Conservation (phyloP, 37 sponge, comb jelly and placozoan genomes). For the Haliclona indistincta region DNA sequence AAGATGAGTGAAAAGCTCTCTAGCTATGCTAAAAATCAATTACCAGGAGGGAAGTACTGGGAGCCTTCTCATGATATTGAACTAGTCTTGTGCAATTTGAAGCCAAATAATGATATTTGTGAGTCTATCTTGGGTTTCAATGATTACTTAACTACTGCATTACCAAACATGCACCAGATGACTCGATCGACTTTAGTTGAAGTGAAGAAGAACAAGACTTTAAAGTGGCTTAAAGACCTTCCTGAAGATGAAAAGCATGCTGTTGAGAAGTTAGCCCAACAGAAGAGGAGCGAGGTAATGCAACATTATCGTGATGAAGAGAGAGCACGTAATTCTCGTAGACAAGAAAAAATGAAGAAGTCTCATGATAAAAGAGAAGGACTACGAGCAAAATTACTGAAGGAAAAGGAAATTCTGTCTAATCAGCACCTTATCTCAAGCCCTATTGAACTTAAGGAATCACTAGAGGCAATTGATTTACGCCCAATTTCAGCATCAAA, state of each 20-base stretch:
- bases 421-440: constrained; percentile 1
- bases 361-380: not conserved
- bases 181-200: constrained; percentile 7
- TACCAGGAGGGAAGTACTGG: constrained; percentile 6
- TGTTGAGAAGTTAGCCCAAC: not conserved
- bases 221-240: constrained; percentile 3
- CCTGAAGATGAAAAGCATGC: not conserved
- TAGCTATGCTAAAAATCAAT: not conserved
- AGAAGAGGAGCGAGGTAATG: not conserved
- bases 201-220: constrained; percentile 41
- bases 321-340: not conserved
- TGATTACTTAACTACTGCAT: constrained; percentile 19
- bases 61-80: not conserved
- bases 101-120: constrained; percentile 42
- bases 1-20: constrained; percentile 6
- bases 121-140: constrained; percentile 30
- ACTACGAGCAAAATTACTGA: not conserved
- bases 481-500: not conserved
- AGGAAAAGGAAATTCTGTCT: constrained; percentile 13
- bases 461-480: not conserved
- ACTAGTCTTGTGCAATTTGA: not conserved
- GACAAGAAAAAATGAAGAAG: not conserved
- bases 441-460: not conserved
- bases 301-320: constrained; percentile 5
- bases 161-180: constrained; percentile 28